These are phyloP conservation scores for Mirounga angustirostris DNA, from an alignment of 2,113 vertebrate genomes.

Conservation along the genomic window DNA sequence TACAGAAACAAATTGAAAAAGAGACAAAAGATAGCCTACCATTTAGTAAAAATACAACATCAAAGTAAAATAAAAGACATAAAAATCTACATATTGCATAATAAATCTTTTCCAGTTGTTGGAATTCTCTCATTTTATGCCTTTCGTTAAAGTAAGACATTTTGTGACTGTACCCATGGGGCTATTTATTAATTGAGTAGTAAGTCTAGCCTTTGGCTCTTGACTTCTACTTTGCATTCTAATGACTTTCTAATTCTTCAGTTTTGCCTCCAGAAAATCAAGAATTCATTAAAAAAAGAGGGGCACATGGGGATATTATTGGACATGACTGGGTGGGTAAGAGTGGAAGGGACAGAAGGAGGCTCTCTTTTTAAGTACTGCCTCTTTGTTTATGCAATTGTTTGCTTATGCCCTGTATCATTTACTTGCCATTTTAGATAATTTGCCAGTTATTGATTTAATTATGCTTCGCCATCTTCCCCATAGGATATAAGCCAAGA, in stretches of 20 bases:
- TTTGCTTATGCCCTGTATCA: neutral
- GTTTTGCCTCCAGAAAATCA: neutral
- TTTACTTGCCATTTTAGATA: neutral
- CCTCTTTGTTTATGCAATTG: neutral
- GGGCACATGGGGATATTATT: accelerated
- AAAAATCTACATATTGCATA: neutral
- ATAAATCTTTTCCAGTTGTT: neutral
- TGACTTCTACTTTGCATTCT: neutral
- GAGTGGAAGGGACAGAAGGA: neutral
- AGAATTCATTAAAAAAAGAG: neutral
- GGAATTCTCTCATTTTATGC: neutral
- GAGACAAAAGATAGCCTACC: neutral
- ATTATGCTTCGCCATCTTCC: neutral
- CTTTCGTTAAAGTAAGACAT: neutral
- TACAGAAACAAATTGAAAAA: constrained; percentile 12
- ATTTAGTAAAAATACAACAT: constrained; percentile 26
- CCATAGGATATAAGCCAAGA: neutral
- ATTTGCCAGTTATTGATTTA: neutral
- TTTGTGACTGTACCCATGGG: neutral
- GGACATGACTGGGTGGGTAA: neutral
- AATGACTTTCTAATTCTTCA: constrained; percentile 6
- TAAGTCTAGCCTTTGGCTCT: neutral
- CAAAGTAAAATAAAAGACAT: constrained; percentile 5
- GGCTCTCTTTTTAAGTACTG: neutral
- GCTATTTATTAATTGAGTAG: neutral